A percentile compares a stretch with the other conserved stretches of the same genome.
Evolutionary conservation across 2,797 vertebrate genomes (phyloP).

Genomic region (Nannoperca australis): DNA sequence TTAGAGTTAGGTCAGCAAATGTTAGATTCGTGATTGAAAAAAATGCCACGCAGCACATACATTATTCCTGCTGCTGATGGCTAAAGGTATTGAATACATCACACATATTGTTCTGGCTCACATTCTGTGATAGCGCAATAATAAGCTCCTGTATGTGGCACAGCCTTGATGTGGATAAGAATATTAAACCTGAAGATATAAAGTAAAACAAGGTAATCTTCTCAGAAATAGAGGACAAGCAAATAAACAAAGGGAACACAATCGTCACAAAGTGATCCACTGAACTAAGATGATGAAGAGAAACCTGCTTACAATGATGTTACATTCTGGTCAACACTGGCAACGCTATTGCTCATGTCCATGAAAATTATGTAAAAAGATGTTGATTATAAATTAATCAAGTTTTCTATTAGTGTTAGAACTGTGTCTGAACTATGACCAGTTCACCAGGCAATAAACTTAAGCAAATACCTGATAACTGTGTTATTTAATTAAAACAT

Average conservation of each 20-base stretch:
- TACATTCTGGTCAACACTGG: not conserved
- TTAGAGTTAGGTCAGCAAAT: constrained; percentile 4
- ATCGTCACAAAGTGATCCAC: not conserved
- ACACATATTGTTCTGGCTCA: not conserved
- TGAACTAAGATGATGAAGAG: not conserved
- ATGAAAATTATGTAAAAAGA: not conserved
- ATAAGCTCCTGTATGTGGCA: not conserved
- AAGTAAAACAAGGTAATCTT: not conserved
- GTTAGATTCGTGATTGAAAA: constrained; percentile 3
- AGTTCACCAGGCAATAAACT: not conserved
- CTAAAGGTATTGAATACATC: not conserved
- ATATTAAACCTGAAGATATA: not conserved
- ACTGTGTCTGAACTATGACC: not conserved
- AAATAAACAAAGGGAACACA: not conserved
- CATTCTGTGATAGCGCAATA: not conserved
- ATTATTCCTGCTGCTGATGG: not conserved
- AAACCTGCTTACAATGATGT: not conserved
- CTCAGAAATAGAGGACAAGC: not conserved
- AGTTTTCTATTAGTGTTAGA: not conserved
- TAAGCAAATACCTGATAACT: not conserved
- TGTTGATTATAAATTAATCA: not conserved
- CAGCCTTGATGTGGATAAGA: not conserved
- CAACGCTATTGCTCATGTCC: not conserved
- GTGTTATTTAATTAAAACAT: not conserved
- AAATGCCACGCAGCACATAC: not conserved